Evolutionary conservation across 2,888 invertebrate genomes (phyloP).

Genomic region (Blastobasis lacticolella): DNA sequence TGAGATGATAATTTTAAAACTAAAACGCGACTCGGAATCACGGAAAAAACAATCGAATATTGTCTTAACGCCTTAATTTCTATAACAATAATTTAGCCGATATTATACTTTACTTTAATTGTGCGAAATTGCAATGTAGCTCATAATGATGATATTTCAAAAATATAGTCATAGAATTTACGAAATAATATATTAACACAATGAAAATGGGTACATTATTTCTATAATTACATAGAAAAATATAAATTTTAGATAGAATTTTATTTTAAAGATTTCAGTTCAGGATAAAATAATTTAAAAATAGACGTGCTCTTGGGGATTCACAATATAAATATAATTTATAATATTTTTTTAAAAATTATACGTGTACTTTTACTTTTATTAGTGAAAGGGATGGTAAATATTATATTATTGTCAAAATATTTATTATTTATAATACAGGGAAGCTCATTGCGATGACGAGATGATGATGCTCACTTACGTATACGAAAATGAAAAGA

Average conservation of each 20-base stretch:
- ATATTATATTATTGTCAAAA: constrained; percentile 11
- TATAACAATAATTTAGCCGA: no score
- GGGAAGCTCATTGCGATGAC: constrained; percentile 8
- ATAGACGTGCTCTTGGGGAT: not conserved
- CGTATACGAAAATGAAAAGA: no score
- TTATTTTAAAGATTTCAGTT: not conserved
- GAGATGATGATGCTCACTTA: not conserved
- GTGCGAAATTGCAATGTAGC: no score
- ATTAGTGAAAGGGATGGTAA: not conserved
- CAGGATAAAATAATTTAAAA: not conserved
- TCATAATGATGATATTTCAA: no score
- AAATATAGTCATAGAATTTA: no score
- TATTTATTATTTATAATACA: constrained; percentile 3
- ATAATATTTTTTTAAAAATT: not conserved
- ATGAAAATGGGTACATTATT: no score
- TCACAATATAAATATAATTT: not conserved
- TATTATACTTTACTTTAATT: no score
- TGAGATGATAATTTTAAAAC: no score
- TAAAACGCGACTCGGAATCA: no score
- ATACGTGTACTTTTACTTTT: not conserved
- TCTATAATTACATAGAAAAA: not conserved
- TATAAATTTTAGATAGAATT: not conserved
- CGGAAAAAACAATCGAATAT: no score
- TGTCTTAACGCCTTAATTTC: no score
- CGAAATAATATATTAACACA: no score